Base-by-base conservation (phyloP, 1,140 invertebrate genomes). In the Monochamus saltuarius region DNA sequence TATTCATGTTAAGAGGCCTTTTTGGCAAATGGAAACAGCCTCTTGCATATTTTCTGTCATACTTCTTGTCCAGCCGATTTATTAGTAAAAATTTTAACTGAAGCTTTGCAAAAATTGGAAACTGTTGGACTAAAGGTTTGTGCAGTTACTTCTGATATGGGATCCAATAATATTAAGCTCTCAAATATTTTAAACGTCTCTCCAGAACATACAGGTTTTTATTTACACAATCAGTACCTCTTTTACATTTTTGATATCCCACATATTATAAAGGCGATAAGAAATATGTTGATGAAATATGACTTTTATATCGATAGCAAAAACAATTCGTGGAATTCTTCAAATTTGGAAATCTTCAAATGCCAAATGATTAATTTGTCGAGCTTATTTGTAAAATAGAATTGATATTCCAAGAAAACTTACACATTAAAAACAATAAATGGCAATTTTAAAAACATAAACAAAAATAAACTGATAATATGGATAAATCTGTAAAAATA, bases 281-380 rank as follows among this genome's bases (percentile, higher is more conserved):
- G 59, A 53, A 65, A 65, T 51, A 61, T 39, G 7, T 36, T 62
- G 0, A n/a, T 57, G 0, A 58, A 53, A 52, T 47, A 62, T 42
- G 45, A 56, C 4, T 57, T 61, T 37, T 8, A 49, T 10, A 1
- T 46, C 14, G 22, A 59, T n/a, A 42, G 19, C 11, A 40, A 36
- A 10, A 29, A 14, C n/a, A 55, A 46, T 8, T 36, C 37, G 4
- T 62, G 54, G 54, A 29, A 53, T 38, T 56, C 53, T 43, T n/a
- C n/a, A n/a, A n/a, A n/a, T n/a, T n/a, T n/a, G n/a, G n/a, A n/a
- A n/a, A n/a, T n/a, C n/a, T n/a, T n/a, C n/a, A n/a, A n/a, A n/a
- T n/a, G n/a, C n/a, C n/a, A n/a, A n/a, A n/a, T n/a, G n/a, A n/a
- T n/a, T n/a, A n/a, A n/a, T n/a, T n/a, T n/a, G n/a, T n/a, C n/a